phyloP scores from a whole-genome alignment of 2,113 vertebrate species.

The Lamprotornis superbus region DNA sequence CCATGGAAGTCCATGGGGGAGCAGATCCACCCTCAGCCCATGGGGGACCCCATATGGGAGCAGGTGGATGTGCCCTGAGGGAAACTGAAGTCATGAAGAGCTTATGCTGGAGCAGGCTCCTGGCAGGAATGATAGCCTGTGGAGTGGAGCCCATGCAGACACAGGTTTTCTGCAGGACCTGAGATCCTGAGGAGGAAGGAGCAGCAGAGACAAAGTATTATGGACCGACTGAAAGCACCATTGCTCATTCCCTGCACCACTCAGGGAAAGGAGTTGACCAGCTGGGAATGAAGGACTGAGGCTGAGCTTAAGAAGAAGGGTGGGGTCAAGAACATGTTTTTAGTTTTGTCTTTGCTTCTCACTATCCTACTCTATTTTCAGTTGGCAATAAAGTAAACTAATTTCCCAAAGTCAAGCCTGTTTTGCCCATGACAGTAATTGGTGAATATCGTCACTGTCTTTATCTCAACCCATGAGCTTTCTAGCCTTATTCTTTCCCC shows the following conservation, averaged over 20 bases:
- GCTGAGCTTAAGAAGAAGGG: neutral
- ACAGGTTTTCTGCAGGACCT: neutral
- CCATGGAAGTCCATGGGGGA: neutral
- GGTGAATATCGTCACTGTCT: neutral
- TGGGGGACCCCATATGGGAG: neutral
- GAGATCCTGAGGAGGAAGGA: neutral
- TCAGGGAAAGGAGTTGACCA: neutral
- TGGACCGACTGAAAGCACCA: neutral
- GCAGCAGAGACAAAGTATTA: neutral
- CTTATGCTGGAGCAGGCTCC: neutral
- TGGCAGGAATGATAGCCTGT: neutral
- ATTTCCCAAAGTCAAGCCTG: neutral
- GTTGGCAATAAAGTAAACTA: neutral
- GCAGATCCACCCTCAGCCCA: neutral
- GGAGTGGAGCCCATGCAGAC: neutral
- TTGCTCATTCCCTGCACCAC: neutral
- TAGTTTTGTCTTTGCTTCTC: neutral
- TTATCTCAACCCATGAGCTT: neutral
- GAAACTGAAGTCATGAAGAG: neutral
- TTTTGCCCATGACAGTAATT: neutral
- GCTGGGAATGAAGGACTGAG: neutral
- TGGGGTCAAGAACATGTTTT: neutral
- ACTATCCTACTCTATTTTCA: neutral
- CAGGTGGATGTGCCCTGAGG: neutral
- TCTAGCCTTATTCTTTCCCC: neutral